A percentile compares a stretch with the other conserved stretches of the same genome.
phyloP scores from a whole-genome alignment of 2,888 invertebrate genomes.

The Rotaria socialis region DNA sequence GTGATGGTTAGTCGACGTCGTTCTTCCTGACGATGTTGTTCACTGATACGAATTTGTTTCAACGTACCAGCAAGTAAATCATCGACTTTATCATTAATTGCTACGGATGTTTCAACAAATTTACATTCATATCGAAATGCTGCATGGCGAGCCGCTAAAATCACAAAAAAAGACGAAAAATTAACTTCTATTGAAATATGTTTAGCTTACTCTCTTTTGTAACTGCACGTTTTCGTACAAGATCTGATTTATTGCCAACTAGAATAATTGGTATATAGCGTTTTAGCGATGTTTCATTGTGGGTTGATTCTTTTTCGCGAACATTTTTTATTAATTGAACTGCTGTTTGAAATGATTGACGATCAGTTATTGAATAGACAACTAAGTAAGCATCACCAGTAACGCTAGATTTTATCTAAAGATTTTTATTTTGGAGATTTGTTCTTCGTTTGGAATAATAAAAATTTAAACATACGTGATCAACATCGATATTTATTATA shows the following conservation, averaged over 20 bases:
- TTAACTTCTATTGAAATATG: not conserved
- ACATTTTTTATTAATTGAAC: conserved; percentile 41
- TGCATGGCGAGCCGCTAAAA: conserved; percentile 37
- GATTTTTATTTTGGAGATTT: not conserved
- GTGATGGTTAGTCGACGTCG: conserved; percentile 7
- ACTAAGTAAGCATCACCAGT: conserved; percentile 41
- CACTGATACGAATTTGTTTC: conserved; percentile 45
- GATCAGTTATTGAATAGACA: conserved; percentile 44
- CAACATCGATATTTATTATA: conserved; percentile 43
- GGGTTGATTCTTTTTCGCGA: conserved; percentile 37
- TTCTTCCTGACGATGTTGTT: not conserved
- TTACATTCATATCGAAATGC: conserved; percentile 41
- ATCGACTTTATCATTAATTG: conserved; percentile 46
- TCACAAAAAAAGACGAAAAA: not conserved
- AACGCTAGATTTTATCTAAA: not conserved
- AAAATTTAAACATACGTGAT: not conserved
- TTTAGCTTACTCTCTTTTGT: conserved; percentile 38
- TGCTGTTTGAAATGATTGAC: conserved; percentile 39
- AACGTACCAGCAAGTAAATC: conserved; percentile 46
- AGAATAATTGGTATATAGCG: conserved; percentile 41
- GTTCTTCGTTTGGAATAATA: not conserved
- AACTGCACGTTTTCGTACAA: conserved; percentile 44
- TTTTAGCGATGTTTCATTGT: not conserved
- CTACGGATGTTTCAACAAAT: conserved; percentile 46
- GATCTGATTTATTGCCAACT: conserved; percentile 46